These are phyloP conservation scores for Podabrus alpinus DNA, from an alignment of 2,888 invertebrate species.

Conservation along the genomic window DNA sequence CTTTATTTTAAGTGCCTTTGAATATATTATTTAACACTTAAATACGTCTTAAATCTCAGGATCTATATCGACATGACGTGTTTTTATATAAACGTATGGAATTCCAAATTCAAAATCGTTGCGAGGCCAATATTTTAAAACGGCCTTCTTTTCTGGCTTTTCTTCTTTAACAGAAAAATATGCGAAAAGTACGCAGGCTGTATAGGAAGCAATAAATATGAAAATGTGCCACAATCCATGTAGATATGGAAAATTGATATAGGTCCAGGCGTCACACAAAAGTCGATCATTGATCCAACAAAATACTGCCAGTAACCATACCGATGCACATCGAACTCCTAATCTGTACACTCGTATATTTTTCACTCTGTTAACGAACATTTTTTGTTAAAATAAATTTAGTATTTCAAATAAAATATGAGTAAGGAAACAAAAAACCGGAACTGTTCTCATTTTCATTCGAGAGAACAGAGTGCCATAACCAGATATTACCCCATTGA, in stretches of 20 bases:
- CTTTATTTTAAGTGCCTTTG: background rate
- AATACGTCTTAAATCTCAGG: constrained; percentile 20
- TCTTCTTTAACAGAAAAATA: constrained; percentile 78
- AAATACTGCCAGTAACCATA: constrained; percentile 71
- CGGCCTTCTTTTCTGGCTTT: constrained; percentile 70
- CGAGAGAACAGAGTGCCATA: too few species aligned
- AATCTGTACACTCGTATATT: constrained; percentile 62
- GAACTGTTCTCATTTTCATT: too few species aligned
- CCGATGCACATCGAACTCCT: constrained; percentile 70
- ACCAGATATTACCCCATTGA: too few species aligned
- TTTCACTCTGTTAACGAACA: constrained; percentile 1
- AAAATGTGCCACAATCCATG: constrained; percentile 84
- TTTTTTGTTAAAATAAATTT: background rate
- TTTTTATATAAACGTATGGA: constrained; percentile 71
- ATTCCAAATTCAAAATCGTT: constrained; percentile 79
- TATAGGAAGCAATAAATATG: constrained; percentile 79
- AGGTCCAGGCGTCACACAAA: constrained; percentile 79
- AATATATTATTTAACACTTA: background rate
- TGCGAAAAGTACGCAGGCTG: constrained; percentile 76
- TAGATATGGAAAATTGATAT: constrained; percentile 78
- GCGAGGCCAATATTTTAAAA: constrained; percentile 76
- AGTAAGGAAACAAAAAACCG: too few species aligned
- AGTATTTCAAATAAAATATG: background rate
- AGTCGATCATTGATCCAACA: constrained; percentile 80
- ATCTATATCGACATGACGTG: constrained; percentile 31